Evolutionary conservation across 1,140 invertebrate species (phyloP).

Genomic region (Ericerus pela): DNA sequence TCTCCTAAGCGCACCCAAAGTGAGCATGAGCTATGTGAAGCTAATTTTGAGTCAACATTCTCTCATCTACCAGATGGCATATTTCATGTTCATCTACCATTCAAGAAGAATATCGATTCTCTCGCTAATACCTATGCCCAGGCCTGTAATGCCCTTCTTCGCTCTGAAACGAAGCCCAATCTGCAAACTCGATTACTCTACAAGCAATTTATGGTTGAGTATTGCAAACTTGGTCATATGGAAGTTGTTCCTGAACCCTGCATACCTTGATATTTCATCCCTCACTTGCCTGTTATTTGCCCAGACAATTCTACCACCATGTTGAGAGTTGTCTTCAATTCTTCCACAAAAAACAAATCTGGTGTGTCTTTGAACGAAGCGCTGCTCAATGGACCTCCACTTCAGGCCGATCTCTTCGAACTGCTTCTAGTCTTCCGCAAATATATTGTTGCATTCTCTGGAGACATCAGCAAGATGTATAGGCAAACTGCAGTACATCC

Average conservation of each 20-base stretch:
- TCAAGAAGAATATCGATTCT: slow-evolving; percentile 15
- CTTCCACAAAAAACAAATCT: slow-evolving; percentile 19
- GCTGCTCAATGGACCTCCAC: slow-evolving; percentile 18
- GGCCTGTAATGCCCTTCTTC: slow-evolving; percentile 16
- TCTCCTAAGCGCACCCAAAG: neutral
- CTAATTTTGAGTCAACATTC: neutral
- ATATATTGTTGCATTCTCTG: slow-evolving; percentile 24
- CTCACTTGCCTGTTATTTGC: slow-evolving; percentile 16
- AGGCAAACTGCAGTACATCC: slow-evolving; percentile 24
- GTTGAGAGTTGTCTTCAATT: slow-evolving; percentile 30
- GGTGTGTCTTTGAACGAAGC: slow-evolving; percentile 28
- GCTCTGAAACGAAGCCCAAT: slow-evolving; percentile 23
- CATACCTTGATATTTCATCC: neutral
- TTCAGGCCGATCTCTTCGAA: slow-evolving; percentile 25
- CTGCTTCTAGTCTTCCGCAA: slow-evolving; percentile 25
- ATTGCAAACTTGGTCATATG: slow-evolving; percentile 27
- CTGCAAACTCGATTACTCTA: slow-evolving; percentile 22
- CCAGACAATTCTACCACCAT: slow-evolving; percentile 19
- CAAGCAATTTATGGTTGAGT: slow-evolving; percentile 27
- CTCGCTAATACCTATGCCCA: slow-evolving; percentile 18
- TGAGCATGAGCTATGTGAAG: neutral
- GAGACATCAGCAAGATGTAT: slow-evolving; percentile 32
- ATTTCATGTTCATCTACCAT: slow-evolving; percentile 27
- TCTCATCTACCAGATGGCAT: neutral
- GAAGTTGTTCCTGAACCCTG: slow-evolving; percentile 18